Conservation (phyloP, 2,888 invertebrate species). For the Tanytarsus gracilentus region DNA sequence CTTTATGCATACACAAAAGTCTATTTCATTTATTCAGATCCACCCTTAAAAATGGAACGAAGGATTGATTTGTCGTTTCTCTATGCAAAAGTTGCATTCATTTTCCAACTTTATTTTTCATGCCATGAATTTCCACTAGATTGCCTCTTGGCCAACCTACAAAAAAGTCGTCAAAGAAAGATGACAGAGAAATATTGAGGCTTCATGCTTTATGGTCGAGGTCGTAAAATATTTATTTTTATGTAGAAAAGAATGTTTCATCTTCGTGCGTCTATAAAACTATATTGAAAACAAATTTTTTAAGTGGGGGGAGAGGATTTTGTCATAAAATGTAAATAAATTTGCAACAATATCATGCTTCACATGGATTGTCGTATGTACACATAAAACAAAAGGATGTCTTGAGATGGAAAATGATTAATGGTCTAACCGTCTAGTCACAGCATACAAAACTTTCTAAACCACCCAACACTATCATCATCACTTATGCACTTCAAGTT, state of each 20-base stretch:
- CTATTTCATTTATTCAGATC: too few relatives aligned
- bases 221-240: not conserved
- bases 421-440: slow-evolving; percentile 26
- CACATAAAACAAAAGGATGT: slow-evolving; percentile 14
- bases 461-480: too few relatives aligned
- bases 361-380: not conserved
- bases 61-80: slow-evolving; percentile 6
- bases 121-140: not conserved
- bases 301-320: slow-evolving; percentile 9
- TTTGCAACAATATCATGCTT: slow-evolving; percentile 12
- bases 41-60: not conserved
- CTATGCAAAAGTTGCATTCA: slow-evolving; percentile 2
- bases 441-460: not conserved
- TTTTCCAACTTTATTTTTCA: not conserved
- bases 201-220: slow-evolving; percentile 8
- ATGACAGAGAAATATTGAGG: slow-evolving; percentile 8
- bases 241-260: not conserved
- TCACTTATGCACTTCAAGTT: not conserved
- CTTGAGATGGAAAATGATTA: slow-evolving; percentile 19
- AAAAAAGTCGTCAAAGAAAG: not conserved
- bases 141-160: not conserved
- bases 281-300: too few relatives aligned
- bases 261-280: too few relatives aligned
- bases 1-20: too few relatives aligned
- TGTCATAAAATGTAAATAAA: slow-evolving; percentile 29